Base-by-base conservation (phyloP, 2,113 vertebrate species). In the Nibea albiflora region DNA sequence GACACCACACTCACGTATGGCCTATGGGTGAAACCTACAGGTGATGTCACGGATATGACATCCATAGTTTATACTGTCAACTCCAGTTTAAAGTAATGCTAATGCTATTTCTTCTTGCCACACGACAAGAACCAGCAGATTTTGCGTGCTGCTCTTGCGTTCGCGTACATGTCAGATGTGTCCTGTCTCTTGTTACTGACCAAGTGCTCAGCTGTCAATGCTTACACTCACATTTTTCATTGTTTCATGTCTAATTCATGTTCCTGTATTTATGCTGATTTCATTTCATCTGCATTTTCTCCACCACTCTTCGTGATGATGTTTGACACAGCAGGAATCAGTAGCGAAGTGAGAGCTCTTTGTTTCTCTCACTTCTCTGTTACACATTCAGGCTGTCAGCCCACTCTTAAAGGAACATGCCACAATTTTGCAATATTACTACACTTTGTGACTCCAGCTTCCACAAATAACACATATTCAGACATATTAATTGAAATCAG, bases 321-420 rank as follows among this genome's bases (percentile, higher is more conserved):
- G 22, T 70, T 67, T 39, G 3, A 1, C 50, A n/a, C 46, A 15
- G 52, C 28, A 20, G 39, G 11, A 73, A 68, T 53, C 24, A 20
- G 9, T 0, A 17, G 12, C 22, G 0, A 16, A 86, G 92, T 90
- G 87, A 78, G 46, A 52, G 0, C 2, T 86, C 88, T 66, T 24
- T 0, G 0, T 0, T 28, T 73, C 1, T 10, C 19, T 60, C 4
- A 0, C 4, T 79, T 85, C 85, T 92, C 39, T 54, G 61, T 0
- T 15, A 1, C 67, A 80, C 42, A 66, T 73, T 80, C 60, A 69
- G 22, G 2, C 35, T 47, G 53, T 84, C 85, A 73, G 65, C 93
- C 93, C 90, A 93, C 91, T 92, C 92, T 93, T 95, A 95, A 95
- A 94, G 94, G 50, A 67, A 89, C 78, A 92, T 47, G 31, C 6